Evolutionary conservation across 2,888 invertebrate genomes (phyloP), one percentile per base, ranked within the genome.

Genomic region (Dynastes hyllus): DNA sequence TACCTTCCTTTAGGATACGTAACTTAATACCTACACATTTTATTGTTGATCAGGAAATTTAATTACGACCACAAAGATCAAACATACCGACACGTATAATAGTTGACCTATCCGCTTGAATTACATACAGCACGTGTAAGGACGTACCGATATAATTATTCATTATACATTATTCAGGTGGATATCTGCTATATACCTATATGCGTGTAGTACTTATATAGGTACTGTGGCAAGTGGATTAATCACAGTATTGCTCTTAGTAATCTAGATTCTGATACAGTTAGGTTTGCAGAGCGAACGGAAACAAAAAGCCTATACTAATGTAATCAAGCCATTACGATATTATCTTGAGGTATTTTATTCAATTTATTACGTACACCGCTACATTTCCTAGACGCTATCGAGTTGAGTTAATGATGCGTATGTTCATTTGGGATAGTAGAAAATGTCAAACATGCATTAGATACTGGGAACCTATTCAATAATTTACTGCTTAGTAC

Each of bases 331-430:
- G 40, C 16, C 67, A 67, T 67, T 67, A 67, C 67, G 67, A 67
- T 67, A 40, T 67, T 45, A 67, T 67, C 67, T 67, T n/a, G 40
- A 67, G 45, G 67, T 67, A 67, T 67, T 67, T 67, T 67, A 67
- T 67, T 67, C 9, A 67, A 67, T 67, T 67, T 67, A 67, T 67
- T 67, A 45, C 67, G 45, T 40, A 45, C 40, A 67, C 67, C 67
- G 67, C 45, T 45, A 29, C 45, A 67, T 67, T 67, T 67, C 45
- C 45, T 45, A 67, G 67, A 67, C 67, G 22, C 67, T 67, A 40
- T 67, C 40, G 45, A 22, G 8, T 45, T 45, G 37, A 67, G 67
- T 67, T 67, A 67, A 67, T 67, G 67, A 67, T 40, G 67, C 22
- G 67, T 67, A 67, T 67, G 22, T 45, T 67, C 67, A 67, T 37